Conservation (phyloP, 2,113 vertebrate genomes). For the Daubentonia madagascariensis region DNA sequence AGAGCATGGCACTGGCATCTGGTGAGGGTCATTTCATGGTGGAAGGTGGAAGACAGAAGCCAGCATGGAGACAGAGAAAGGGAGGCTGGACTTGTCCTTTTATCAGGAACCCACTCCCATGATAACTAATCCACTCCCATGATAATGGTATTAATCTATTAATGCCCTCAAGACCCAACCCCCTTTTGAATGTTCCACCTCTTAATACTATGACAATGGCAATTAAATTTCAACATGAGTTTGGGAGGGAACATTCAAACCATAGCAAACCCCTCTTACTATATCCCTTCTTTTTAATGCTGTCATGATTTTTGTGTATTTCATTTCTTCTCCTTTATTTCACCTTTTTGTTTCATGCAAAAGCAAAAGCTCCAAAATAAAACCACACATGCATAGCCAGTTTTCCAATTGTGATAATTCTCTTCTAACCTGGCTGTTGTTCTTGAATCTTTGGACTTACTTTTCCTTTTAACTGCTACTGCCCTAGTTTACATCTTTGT, state of each 20-base stretch:
- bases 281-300: neutral
- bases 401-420: neutral
- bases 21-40: too few relatives aligned
- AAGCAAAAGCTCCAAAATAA: neutral
- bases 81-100: too few relatives aligned
- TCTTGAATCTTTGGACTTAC: neutral
- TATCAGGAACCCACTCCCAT: neutral
- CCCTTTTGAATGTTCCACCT: neutral
- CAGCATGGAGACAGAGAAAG: too few relatives aligned
- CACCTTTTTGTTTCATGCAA: neutral
- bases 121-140: neutral
- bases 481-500: neutral
- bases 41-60: too few relatives aligned
- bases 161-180: neutral
- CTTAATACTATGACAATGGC: neutral
- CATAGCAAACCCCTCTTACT: neutral
- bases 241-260: neutral
- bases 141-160: neutral
- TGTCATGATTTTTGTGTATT: neutral
- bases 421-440: neutral
- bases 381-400: neutral
- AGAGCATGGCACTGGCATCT: too few relatives aligned
- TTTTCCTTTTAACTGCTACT: neutral
- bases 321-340: neutral
- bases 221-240: neutral